Evolutionary conservation across 1,140 invertebrate genomes (phyloP).

Genomic region (Aphaenogaster ashmeadi): DNA sequence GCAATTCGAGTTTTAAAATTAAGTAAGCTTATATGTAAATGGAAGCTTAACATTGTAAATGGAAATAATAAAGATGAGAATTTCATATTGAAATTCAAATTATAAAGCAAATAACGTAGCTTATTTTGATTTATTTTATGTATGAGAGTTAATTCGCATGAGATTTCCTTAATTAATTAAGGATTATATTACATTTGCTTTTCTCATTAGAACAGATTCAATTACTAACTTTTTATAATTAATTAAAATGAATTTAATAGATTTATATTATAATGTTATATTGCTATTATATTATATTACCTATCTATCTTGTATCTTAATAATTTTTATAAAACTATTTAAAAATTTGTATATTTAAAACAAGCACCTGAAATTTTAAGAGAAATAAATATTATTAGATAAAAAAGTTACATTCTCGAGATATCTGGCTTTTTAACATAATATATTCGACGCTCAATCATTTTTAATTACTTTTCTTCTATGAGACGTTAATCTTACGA

Average conservation of each 20-base stretch:
- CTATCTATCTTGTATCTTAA: not conserved
- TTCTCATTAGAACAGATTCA: not conserved
- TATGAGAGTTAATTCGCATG: not conserved
- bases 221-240: not conserved
- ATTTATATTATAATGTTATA: not conserved
- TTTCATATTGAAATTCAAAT: not conserved
- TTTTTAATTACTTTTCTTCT: slow-evolving; percentile 16
- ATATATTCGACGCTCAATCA: not conserved
- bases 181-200: slow-evolving; percentile 4
- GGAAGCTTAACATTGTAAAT: not conserved
- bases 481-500: not conserved
- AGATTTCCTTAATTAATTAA: slow-evolving; percentile 11
- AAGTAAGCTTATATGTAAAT: not conserved
- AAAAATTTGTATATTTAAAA: slow-evolving; percentile 2
- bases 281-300: not conserved
- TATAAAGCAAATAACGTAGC: not conserved
- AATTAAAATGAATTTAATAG: slow-evolving; percentile 20
- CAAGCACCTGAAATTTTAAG: not conserved
- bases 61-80: not conserved
- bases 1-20: not conserved
- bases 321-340: slow-evolving; percentile 1
- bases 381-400: not conserved
- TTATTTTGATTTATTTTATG: not conserved
- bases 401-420: not conserved
- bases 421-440: not conserved